Evolutionary conservation across 2,888 invertebrate genomes (phyloP), one percentile per base, ranked within the genome.

Genomic region (Cerastis leucographa): DNA sequence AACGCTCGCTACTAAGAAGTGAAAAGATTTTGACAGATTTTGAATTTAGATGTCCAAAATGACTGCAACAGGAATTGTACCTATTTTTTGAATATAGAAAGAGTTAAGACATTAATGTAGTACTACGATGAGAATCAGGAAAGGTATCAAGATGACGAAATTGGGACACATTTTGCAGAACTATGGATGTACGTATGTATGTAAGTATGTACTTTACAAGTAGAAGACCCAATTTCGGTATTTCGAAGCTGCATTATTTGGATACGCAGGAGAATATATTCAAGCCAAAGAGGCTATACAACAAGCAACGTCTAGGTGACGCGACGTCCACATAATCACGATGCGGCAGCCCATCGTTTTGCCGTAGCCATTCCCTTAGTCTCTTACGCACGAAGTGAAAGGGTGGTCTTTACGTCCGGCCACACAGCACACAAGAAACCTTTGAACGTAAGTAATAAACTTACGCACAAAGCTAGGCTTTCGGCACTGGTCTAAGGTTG

Each of bases 361-460:
- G 85, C 54, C 46, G 54, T 29, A 68, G 61, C 65, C 67, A 81
- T 74, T 76, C 85, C 71, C 46, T 81, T 59, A 85, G 83, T 56
- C 62, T 3, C 81, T 66, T 83, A 75, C 72, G 85, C 76, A 74
- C 17, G 72, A 73, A 85, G 73, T 73, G 85, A 84, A 75, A 76
- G 70, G 72, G 68, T 59, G 76, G 85, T 76, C 85, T 81, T 73
- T 76, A 81, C 73, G 69, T 73, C 56, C 51, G 72, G 40, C 76
- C 82, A 70, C 83, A 84, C 29, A 29, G 51, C 82, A 83, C 83
- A 83, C 83, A 74, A 83, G 83, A 83, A 81, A 83, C 85, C 83
- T 84, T 84, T 84, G 83, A 84, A 83, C 85, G 82, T 83, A 83
- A 83, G 83, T 83, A 83, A 83, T 83, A 76, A 83, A 83, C 85